Evolutionary conservation across 2,888 invertebrate genomes (phyloP).

Genomic region (Parnassius smintheus): DNA sequence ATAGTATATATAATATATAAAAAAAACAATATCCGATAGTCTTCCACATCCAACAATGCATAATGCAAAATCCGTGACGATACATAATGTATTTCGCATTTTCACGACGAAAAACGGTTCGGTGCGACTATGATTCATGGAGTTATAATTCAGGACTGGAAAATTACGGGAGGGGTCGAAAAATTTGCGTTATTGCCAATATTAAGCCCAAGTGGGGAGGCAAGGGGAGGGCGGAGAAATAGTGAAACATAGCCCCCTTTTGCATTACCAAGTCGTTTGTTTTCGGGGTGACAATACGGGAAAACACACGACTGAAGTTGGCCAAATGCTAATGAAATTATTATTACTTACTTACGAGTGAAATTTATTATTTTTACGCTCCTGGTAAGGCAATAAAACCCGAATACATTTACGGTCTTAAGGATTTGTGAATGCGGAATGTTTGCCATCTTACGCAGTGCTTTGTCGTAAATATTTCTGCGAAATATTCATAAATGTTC

Average conservation of each 20-base stretch:
- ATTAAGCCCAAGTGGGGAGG: conserved; percentile 47
- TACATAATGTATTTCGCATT: conserved; percentile 45
- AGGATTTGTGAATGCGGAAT: conserved; percentile 6
- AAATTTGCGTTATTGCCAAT: conserved; percentile 67
- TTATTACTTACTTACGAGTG: conserved; percentile 33
- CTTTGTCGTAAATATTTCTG: background rate
- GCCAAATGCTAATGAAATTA: conserved; percentile 37
- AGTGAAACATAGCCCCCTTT: conserved; percentile 58
- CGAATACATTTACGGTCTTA: conserved; percentile 19
- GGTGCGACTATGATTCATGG: conserved; percentile 59
- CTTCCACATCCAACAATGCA: background rate
- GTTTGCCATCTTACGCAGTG: conserved; percentile 2
- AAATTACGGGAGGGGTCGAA: conserved; percentile 51
- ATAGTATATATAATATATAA: too few species aligned
- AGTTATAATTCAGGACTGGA: conserved; percentile 61
- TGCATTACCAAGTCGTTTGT: conserved; percentile 39
- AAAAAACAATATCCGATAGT: background rate
- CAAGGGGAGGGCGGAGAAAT: conserved; percentile 41
- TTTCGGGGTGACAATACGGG: conserved; percentile 42
- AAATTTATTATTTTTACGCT: conserved; percentile 34
- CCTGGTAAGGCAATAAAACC: conserved; percentile 16
- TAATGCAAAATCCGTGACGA: conserved; percentile 22
- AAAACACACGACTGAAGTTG: conserved; percentile 29
- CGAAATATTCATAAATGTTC: too few species aligned
- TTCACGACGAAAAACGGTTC: conserved; percentile 44